Evolutionary conservation across 2,797 vertebrate genomes (phyloP).

Genomic region (Anas georgica): DNA sequence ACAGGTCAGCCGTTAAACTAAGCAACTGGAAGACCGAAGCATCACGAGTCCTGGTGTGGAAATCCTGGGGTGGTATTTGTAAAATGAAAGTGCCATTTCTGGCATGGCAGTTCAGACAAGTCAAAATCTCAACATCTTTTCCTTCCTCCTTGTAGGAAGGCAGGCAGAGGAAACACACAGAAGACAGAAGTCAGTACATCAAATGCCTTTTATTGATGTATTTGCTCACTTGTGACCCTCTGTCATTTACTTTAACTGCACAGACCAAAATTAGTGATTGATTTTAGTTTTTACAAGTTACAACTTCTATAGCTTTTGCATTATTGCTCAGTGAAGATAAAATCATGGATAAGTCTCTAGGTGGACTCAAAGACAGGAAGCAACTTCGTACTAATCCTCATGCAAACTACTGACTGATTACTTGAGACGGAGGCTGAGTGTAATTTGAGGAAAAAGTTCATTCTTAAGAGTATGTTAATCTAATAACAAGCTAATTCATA

Average conservation of each 20-base stretch:
- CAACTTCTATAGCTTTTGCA: not conserved
- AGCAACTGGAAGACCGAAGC: not conserved
- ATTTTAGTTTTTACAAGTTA: not conserved
- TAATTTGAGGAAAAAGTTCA: conserved; percentile 1
- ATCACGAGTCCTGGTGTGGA: not conserved
- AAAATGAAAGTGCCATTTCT: not conserved
- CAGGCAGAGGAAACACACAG: not conserved
- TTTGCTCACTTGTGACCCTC: not conserved
- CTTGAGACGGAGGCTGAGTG: not conserved
- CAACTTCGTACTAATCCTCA: conserved; percentile 29
- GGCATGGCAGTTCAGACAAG: not conserved
- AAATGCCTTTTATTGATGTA: conserved; percentile 37
- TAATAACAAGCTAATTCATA: conserved; percentile 36
- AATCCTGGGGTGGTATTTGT: not conserved
- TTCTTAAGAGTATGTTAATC: not conserved
- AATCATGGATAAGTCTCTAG: not conserved
- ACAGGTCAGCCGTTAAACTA: not conserved
- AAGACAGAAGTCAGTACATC: conserved; percentile 14
- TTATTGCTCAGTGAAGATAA: conserved; percentile 20
- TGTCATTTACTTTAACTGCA: not conserved
- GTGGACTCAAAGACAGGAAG: not conserved
- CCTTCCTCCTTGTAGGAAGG: not conserved
- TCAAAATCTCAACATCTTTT: not conserved
- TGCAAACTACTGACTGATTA: conserved; percentile 45
- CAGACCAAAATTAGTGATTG: not conserved